Conservation (phyloP, 2,113 vertebrate species). For the Lathamus discolor region DNA sequence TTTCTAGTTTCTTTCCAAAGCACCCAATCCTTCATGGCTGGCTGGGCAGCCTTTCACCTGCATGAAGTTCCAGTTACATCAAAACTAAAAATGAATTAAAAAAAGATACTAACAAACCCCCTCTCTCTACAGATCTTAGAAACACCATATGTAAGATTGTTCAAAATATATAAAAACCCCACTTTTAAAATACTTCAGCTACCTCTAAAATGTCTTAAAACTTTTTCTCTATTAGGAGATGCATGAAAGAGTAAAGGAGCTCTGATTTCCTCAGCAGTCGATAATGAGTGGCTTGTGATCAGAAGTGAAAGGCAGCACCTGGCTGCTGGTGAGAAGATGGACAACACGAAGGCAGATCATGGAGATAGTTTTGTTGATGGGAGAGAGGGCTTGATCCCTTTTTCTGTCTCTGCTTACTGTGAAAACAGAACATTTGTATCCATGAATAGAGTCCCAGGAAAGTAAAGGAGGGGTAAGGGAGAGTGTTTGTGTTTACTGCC, state of each 20-base stretch:
- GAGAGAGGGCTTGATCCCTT: background rate
- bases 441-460: background rate
- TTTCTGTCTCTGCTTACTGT: background rate
- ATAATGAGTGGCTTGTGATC: background rate
- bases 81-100: background rate
- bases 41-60: background rate
- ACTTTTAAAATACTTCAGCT: background rate
- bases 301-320: background rate
- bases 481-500: background rate
- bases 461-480: background rate
- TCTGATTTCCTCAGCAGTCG: background rate
- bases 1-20: background rate
- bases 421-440: background rate
- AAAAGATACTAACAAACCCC: background rate
- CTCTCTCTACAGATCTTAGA: background rate
- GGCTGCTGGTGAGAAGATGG: background rate
- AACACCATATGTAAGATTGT: background rate
- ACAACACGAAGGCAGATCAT: background rate
- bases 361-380: background rate
- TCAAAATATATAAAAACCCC: background rate
- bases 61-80: background rate
- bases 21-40: background rate
- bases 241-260: background rate
- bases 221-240: background rate
- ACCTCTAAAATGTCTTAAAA: background rate